phyloP scores from a whole-genome alignment of 2,113 vertebrate genomes.

The Myodes glareolus region DNA sequence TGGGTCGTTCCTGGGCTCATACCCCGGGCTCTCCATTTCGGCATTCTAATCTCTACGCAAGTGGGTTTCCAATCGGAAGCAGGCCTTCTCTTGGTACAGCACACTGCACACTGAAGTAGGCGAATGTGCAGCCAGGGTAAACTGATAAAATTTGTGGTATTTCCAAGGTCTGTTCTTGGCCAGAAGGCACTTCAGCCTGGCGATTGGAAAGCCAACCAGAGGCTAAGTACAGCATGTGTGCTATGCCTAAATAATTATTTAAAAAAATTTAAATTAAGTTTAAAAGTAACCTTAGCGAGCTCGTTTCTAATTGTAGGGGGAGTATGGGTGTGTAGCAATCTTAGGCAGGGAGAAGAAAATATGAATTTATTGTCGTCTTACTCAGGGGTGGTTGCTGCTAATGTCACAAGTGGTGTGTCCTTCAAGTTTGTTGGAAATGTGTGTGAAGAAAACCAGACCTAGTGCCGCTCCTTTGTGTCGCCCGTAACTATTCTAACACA shows the following conservation, averaged over 20 bases:
- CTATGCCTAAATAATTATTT: slow-evolving; percentile 20
- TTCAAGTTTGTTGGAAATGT: not conserved
- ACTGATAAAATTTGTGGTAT: slow-evolving; percentile 47
- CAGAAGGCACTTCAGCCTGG: slow-evolving; percentile 5
- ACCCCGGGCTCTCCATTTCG: slow-evolving; percentile 5
- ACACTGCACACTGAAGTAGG: slow-evolving; percentile 34
- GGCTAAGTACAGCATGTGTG: slow-evolving; percentile 7
- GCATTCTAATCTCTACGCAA: slow-evolving; percentile 23
- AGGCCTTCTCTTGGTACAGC: slow-evolving; percentile 57
- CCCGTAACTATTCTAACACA: not conserved
- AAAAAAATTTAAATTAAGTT: slow-evolving; percentile 28
- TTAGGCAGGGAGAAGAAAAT: slow-evolving; percentile 32
- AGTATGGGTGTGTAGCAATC: not conserved
- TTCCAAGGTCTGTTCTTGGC: slow-evolving; percentile 70
- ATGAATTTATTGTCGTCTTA: slow-evolving; percentile 16
- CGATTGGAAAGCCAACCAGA: slow-evolving; percentile 28
- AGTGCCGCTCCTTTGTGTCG: not conserved
- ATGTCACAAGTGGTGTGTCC: not conserved
- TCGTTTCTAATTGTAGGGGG: not conserved
- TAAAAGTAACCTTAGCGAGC: slow-evolving; percentile 7
- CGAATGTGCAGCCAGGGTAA: slow-evolving; percentile 67
- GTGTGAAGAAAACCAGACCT: not conserved
- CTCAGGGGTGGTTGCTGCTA: not conserved
- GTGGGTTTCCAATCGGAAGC: slow-evolving; percentile 73
- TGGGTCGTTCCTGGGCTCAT: slow-evolving; percentile 29